Evolutionary conservation across 2,888 invertebrate genomes (phyloP).

Genomic region (Steromphala cineraria): DNA sequence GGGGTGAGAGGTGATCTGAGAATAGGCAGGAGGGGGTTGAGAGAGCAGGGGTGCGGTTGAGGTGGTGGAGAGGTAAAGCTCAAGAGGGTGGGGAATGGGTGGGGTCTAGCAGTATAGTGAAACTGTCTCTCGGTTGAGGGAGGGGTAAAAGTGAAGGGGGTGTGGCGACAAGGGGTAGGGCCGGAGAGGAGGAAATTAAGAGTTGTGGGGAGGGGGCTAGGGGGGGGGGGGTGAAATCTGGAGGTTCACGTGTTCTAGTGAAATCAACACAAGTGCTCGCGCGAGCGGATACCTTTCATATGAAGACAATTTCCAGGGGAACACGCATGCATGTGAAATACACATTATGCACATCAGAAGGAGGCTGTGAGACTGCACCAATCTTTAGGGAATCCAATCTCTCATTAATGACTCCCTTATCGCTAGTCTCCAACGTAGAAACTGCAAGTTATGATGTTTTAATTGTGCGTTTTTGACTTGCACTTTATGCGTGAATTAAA

Average conservation of each 20-base stretch:
- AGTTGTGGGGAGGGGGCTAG: too few species aligned
- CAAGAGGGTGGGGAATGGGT: too few species aligned
- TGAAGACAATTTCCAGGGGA: background rate
- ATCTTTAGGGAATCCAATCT: slow-evolving; percentile 11
- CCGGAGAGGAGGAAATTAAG: too few species aligned
- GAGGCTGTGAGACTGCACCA: background rate
- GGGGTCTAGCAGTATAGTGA: too few species aligned
- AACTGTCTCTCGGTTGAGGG: too few species aligned
- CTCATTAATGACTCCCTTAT: background rate
- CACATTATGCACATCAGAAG: background rate
- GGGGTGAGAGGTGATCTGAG: too few species aligned
- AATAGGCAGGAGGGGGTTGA: too few species aligned
- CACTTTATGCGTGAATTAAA: slow-evolving; percentile 3
- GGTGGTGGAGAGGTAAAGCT: too few species aligned
- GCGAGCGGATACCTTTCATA: slow-evolving; percentile 14
- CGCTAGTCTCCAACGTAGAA: background rate
- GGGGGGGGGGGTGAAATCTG: background rate
- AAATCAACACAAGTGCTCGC: slow-evolving; percentile 23
- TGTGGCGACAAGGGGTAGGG: background rate
- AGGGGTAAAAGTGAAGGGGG: too few species aligned
- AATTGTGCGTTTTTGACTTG: background rate
- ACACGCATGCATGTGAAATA: slow-evolving; percentile 14
- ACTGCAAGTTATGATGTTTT: slow-evolving; percentile 16
- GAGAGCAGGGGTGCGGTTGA: too few species aligned
- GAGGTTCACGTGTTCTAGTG: slow-evolving; percentile 9